Evolutionary conservation across 2,888 invertebrate genomes (phyloP), one percentile per base, ranked within the genome.

Genomic region (Drosophila siamana): DNA sequence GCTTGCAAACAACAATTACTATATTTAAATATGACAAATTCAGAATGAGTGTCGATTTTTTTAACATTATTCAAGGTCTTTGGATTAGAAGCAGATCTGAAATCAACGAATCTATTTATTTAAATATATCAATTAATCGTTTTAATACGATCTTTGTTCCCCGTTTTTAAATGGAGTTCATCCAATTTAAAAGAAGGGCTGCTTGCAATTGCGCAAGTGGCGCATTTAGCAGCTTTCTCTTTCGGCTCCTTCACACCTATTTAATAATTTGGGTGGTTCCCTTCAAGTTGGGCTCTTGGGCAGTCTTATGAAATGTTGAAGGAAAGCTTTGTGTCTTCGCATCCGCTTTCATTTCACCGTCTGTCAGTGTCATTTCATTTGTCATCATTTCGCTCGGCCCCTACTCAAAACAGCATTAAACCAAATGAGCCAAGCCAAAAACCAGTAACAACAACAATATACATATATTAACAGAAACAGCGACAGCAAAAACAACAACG

Each of bases 371-470:
- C 68, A 61, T 54, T 60, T 56, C 60, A 77, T 72, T 77, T 68
- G 74, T 75, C 78, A 73, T 63, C 60, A 51, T 54, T 57, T 57
- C 52, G 56, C 40, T 61, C 26, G 24, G 55, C 15, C 63, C 44
- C 68, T 68, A 50, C 52, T 56, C 78, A 68, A 68, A 71, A 74
- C 81, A 66, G 40, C 69, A 88, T 86, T 83, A 75, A 88, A 7
- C 69, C 84, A 72, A 84, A 84, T 88, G 83, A 88, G 83, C 71
- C 76, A 60, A 63, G 63, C 15, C 62, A 56, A 73, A 69, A 47
- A 43, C 24, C 54, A 60, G 46, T 41, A 71, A 52, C 62, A 63
- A 67, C 36, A 59, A 44, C 55, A 46, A 40, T 24, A n/a, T 13
- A 13, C 19, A 22, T 30, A 33, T 33, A 55, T 44, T 52, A 72